phyloP scores from a whole-genome alignment of 2,113 vertebrate genomes.

The Tachycineta bicolor region DNA sequence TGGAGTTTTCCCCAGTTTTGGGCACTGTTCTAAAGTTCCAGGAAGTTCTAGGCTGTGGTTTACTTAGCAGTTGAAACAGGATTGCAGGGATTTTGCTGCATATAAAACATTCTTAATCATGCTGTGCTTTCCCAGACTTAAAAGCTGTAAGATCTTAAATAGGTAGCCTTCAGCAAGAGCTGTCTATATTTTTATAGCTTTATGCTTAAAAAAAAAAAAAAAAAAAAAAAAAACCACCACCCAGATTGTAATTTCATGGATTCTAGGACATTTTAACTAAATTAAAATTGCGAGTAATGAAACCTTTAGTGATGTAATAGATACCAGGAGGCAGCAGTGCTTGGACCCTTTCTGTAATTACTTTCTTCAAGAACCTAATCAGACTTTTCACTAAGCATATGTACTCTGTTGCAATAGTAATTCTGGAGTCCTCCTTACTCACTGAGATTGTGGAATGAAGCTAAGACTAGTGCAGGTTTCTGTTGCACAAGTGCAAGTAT shows the following conservation, averaged over 20 bases:
- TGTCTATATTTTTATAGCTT: not conserved
- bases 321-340: constrained; percentile 26
- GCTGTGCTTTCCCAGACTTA: not conserved
- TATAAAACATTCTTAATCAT: not conserved
- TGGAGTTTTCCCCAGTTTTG: not conserved
- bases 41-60: not conserved
- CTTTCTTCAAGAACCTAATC: not conserved
- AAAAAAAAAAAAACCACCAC: too few species aligned
- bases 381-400: not conserved
- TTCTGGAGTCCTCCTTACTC: not conserved
- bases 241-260: not conserved
- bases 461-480: not conserved
- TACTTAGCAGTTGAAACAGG: not conserved
- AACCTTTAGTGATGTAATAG: not conserved
- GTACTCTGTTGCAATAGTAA: not conserved
- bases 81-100: not conserved
- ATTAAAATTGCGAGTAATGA: not conserved
- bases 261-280: not conserved
- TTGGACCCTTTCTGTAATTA: not conserved
- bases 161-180: not conserved
- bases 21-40: not conserved
- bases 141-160: not conserved
- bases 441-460: not conserved
- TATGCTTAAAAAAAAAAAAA: not conserved
- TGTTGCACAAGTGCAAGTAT: constrained; percentile 12